Conservation (phyloP, 1,140 invertebrate species). For the Caenorhabditis brenneri region DNA sequence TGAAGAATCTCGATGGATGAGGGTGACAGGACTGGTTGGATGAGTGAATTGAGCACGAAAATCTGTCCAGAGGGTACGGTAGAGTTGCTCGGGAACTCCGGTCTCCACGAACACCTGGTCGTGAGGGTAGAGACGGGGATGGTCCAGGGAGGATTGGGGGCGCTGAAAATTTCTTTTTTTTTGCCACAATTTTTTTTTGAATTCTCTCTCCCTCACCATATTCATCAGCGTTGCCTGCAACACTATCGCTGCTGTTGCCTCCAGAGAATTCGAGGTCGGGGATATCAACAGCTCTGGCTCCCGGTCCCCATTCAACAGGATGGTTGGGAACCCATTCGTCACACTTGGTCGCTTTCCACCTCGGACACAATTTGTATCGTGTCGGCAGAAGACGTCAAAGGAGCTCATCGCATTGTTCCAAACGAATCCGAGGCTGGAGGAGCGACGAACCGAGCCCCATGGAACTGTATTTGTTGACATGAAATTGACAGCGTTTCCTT, state of each 20-base stretch:
- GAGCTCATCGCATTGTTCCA: slow-evolving; percentile 31
- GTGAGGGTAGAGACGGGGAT: background rate
- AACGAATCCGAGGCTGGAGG: background rate
- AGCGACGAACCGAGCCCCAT: background rate
- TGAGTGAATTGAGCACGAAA: slow-evolving; percentile 26
- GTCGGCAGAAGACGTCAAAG: slow-evolving; percentile 19
- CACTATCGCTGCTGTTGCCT: background rate
- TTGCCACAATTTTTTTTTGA: too few species aligned
- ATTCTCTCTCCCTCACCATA: too few species aligned
- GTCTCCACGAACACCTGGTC: slow-evolving; percentile 11
- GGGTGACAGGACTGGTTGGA: slow-evolving; percentile 10
- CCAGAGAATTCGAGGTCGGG: background rate
- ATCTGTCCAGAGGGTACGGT: slow-evolving; percentile 16
- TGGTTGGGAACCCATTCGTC: slow-evolving; percentile 13
- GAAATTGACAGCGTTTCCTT: slow-evolving; percentile 11
- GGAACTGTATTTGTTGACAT: slow-evolving; percentile 1
- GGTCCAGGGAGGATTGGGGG: background rate
- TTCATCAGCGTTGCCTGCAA: background rate
- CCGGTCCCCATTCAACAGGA: background rate
- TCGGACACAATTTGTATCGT: background rate
- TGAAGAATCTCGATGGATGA: background rate
- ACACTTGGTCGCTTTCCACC: slow-evolving; percentile 13
- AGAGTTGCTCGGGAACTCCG: background rate
- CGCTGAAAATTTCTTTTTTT: background rate
- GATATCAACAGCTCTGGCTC: slow-evolving; percentile 10